Evolutionary conservation across 2,888 invertebrate species (phyloP).

Genomic region (Microplitis deprimator): DNA sequence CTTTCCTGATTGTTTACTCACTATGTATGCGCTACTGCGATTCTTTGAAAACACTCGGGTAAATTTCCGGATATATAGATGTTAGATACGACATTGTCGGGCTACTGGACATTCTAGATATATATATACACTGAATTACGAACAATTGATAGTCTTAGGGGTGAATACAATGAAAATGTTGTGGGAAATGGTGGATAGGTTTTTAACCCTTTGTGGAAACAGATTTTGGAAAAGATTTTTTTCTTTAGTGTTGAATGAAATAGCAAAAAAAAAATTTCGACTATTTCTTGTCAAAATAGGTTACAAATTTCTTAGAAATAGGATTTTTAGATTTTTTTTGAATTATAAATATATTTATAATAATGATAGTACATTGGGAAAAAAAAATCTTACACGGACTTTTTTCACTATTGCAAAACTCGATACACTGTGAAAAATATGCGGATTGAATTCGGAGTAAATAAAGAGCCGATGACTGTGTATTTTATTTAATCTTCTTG

Average conservation of each 20-base stretch:
- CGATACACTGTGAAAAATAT: too few species aligned
- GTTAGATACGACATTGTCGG: constrained; percentile 53
- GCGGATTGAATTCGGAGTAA: too few species aligned
- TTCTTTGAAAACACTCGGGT: constrained; percentile 48
- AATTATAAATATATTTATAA: too few species aligned
- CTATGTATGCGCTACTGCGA: constrained; percentile 49
- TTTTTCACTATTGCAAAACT: too few species aligned
- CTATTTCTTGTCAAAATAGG: too few species aligned
- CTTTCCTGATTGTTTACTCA: not conserved
- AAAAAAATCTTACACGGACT: too few species aligned
- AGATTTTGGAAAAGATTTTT: constrained; percentile 7
- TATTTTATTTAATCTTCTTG: too few species aligned
- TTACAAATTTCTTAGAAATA: too few species aligned
- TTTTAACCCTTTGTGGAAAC: constrained; percentile 38
- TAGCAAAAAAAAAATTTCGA: too few species aligned
- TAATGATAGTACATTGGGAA: too few species aligned
- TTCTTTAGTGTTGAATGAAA: not conserved
- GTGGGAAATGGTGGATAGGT: constrained; percentile 25
- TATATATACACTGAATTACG: not conserved
- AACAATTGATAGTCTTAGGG: not conserved
- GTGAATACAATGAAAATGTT: constrained; percentile 25
- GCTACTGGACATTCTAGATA: constrained; percentile 21
- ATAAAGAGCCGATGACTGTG: too few species aligned
- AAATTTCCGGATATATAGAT: constrained; percentile 65
- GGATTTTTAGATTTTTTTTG: too few species aligned